Evolutionary conservation across 2,797 vertebrate genomes (phyloP).

Genomic region (Hippocampus kuda): DNA sequence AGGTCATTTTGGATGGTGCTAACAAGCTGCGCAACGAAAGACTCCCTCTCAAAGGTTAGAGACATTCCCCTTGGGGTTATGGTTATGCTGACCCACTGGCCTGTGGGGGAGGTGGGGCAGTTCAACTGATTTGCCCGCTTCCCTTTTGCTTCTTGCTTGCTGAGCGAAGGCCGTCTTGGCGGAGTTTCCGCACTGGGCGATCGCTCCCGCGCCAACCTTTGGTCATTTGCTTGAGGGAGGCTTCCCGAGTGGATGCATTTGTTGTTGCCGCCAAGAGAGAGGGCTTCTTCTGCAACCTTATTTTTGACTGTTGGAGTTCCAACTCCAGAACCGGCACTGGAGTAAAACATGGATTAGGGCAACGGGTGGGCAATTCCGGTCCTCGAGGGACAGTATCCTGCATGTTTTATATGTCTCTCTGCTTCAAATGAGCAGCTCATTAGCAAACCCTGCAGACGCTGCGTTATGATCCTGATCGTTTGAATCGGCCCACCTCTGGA

Average conservation of each 20-base stretch:
- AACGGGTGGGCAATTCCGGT: no score
- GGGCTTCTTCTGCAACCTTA: no score
- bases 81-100: conserved; percentile 23
- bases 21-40: not conserved
- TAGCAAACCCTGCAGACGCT: no score
- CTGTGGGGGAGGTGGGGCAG: conserved; percentile 8
- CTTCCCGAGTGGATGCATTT: conserved; percentile 7
- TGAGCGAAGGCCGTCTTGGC: conserved; percentile 25
- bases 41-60: not conserved
- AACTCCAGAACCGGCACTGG: no score
- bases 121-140: conserved; percentile 35
- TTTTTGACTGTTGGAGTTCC: no score
- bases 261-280: not conserved
- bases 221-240: conserved; percentile 29
- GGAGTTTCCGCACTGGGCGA: conserved; percentile 33
- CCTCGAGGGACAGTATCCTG: no score
- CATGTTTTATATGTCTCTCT: no score
- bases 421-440: no score
- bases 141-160: conserved; percentile 34
- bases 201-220: conserved; percentile 15
- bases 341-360: no score
- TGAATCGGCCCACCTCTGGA: no score
- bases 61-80: conserved; percentile 14
- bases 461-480: no score
- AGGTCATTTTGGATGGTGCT: not conserved